Evolutionary conservation across 2,113 vertebrate genomes (phyloP).

Genomic region (Silurus glanis): DNA sequence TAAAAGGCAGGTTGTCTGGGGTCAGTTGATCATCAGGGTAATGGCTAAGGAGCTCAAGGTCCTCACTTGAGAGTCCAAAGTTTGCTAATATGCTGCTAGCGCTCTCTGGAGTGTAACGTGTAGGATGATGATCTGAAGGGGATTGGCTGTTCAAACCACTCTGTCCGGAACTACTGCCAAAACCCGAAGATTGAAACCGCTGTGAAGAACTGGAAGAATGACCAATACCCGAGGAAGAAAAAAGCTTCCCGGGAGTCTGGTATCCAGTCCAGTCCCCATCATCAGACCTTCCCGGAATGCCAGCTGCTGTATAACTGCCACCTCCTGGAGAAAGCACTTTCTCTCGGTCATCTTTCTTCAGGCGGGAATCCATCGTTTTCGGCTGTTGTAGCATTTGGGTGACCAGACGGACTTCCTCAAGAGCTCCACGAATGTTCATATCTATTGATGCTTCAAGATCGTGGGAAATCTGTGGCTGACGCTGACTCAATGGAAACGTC

Average conservation of each 20-base stretch:
- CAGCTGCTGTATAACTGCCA: constrained; percentile 36
- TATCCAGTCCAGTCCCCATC: constrained; percentile 58
- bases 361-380: constrained; percentile 58
- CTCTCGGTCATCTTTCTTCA: constrained; percentile 68
- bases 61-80: constrained; percentile 90
- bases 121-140: constrained; percentile 50
- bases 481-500: constrained; percentile 65
- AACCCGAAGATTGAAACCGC: constrained; percentile 53
- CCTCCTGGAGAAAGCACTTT: constrained; percentile 34
- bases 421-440: constrained; percentile 67
- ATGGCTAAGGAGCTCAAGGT: constrained; percentile 86
- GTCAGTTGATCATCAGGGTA: constrained; percentile 92
- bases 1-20: constrained; percentile 87
- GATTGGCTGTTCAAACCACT: constrained; percentile 42
- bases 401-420: constrained; percentile 73
- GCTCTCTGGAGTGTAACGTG: constrained; percentile 83
- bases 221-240: constrained; percentile 42
- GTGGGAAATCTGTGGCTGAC: constrained; percentile 55
- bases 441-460: constrained; percentile 63
- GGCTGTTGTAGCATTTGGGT: constrained; percentile 69
- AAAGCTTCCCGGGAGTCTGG: constrained; percentile 45
- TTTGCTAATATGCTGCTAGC: constrained; percentile 87
- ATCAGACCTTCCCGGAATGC: constrained; percentile 35
- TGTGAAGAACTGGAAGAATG: constrained; percentile 51
- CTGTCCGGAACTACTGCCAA: constrained; percentile 44